Evolutionary conservation across 1,140 invertebrate species (phyloP).

Genomic region (Atta colombica): DNA sequence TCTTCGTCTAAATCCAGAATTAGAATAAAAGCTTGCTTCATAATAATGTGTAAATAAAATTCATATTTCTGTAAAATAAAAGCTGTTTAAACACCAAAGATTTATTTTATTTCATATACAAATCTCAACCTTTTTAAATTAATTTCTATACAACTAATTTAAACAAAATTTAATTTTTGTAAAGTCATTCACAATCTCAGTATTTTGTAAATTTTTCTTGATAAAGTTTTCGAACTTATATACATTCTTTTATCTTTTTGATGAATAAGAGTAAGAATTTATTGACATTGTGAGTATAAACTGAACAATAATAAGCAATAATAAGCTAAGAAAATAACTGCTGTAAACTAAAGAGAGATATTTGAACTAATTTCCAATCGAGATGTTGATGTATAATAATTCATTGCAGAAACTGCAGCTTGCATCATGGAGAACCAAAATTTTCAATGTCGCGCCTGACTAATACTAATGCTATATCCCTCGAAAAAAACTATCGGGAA

Average conservation of each 20-base stretch:
- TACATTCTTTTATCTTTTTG: background rate
- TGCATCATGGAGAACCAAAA: slow-evolving; percentile 6
- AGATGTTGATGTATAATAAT: background rate
- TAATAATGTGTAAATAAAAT: slow-evolving; percentile 12
- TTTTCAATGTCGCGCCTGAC: slow-evolving; percentile 10
- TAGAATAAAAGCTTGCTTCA: background rate
- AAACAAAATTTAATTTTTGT: background rate
- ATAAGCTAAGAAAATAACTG: background rate
- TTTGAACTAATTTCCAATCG: background rate
- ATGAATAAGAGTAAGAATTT: background rate
- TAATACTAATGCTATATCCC: slow-evolving; percentile 36
- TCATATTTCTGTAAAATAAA: background rate
- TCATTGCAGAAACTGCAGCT: background rate
- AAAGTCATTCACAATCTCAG: background rate
- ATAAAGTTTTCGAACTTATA: background rate
- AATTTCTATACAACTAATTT: background rate
- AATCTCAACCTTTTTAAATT: background rate
- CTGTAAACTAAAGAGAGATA: background rate
- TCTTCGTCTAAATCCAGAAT: background rate
- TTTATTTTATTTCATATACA: background rate
- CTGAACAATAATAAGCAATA: background rate
- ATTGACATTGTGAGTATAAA: background rate
- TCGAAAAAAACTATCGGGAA: slow-evolving; percentile 41
- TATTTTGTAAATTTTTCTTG: no score
- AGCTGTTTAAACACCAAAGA: background rate